Conservation (phyloP, 2,888 invertebrate genomes). For the Diaphora mendica region DNA sequence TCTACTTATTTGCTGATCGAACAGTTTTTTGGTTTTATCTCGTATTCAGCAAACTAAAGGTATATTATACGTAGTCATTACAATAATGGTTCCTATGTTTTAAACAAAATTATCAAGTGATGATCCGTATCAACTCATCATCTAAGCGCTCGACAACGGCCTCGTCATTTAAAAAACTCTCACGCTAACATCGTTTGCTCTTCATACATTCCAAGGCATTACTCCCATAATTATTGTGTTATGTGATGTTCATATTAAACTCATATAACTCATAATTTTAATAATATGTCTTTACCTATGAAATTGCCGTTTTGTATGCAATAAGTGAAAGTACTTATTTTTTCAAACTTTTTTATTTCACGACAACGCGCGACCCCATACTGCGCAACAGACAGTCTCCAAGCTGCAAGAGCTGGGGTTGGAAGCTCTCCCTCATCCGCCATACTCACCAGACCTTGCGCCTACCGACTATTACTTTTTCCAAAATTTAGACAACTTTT, state of each 20-base stretch:
- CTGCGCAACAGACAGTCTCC: too few species aligned
- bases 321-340: too few species aligned
- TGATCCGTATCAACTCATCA: slow-evolving; percentile 26
- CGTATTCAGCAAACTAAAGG: not conserved
- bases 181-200: slow-evolving; percentile 17
- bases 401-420: too few species aligned
- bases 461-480: too few species aligned
- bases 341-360: too few species aligned
- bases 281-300: too few species aligned
- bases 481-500: too few species aligned
- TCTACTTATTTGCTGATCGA: not conserved
- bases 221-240: slow-evolving; percentile 2
- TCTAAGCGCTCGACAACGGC: slow-evolving; percentile 23
- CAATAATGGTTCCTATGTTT: slow-evolving; percentile 6
- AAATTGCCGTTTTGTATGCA: too few species aligned
- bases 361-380: too few species aligned
- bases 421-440: too few species aligned
- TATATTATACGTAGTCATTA: not conserved
- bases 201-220: slow-evolving; percentile 14
- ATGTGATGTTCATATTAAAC: not conserved
- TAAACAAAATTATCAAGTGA: slow-evolving; percentile 12
- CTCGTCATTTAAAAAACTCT: slow-evolving; percentile 41
- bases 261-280: not conserved
- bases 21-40: too few species aligned
- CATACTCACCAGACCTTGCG: too few species aligned